These are phyloP conservation scores for Ceratina calcarata DNA, from an alignment of 1,140 invertebrate genomes.

Conservation along the genomic window DNA sequence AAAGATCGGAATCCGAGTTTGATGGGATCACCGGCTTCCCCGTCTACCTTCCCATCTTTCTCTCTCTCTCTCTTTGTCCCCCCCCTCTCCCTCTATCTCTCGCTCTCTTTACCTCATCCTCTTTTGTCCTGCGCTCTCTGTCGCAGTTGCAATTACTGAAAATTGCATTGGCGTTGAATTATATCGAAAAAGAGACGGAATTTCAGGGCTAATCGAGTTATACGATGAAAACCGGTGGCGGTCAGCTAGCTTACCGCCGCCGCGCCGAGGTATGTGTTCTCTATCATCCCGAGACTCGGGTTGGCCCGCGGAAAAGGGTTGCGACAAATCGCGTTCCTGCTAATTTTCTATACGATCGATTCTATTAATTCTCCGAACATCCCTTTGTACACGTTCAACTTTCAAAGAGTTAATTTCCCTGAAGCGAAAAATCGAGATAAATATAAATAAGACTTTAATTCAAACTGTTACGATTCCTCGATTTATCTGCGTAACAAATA, in stretches of 20 bases:
- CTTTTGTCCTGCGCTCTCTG: slow-evolving; percentile 47
- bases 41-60: neutral
- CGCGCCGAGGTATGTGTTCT: slow-evolving; percentile 65
- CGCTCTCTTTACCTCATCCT: neutral
- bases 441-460: neutral
- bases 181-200: slow-evolving; percentile 70
- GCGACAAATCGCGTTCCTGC: slow-evolving; percentile 67
- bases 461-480: too few species aligned
- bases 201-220: slow-evolving; percentile 75
- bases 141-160: slow-evolving; percentile 72
- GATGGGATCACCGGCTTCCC: slow-evolving; percentile 45
- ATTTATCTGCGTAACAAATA: too few species aligned
- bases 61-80: too few species aligned
- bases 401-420: too few species aligned
- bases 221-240: slow-evolving; percentile 75
- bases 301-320: slow-evolving; percentile 57
- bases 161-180: slow-evolving; percentile 75
- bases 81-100: too few species aligned
- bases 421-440: neutral
- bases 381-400: too few species aligned
- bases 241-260: slow-evolving; percentile 70
- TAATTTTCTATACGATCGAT: slow-evolving; percentile 42
- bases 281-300: slow-evolving; percentile 49
- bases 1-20: slow-evolving; percentile 59
- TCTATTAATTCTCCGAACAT: neutral